Base-by-base conservation (phyloP, 2,113 vertebrate genomes). In the Triplophysa tibetana region DNA sequence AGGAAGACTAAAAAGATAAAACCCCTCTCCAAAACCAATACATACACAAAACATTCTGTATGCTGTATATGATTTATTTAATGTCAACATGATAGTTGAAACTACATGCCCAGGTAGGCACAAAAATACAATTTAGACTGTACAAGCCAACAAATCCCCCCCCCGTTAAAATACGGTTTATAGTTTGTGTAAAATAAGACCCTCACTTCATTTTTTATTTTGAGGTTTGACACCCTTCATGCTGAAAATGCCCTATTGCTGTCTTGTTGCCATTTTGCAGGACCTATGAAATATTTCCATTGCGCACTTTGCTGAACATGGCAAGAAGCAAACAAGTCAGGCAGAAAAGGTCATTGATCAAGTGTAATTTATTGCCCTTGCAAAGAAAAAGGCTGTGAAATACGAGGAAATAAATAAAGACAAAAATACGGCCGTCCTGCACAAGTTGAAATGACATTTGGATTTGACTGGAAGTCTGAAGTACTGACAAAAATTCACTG, bases 291-390 rank as follows among this genome's bases (percentile, higher is more conserved):
- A 85, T 79, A 66, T 81, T 77, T 85, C 82, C 80, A 86, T 87
- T 83, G 84, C 70, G 56, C 78, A 54, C 66, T 84, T 87, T 87
- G 84, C 86, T 82, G 72, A 88, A 88, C 85, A 84, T 83, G 81
- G 85, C 77, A 79, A 78, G 84, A 81, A 61, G 75, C 85, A 87
- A 84, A 76, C 9, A 85, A 76, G 66, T 62, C 33, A 70, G 80
- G 73, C 76, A 85, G 86, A 85, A 90, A 89, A 90, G 50, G 77
- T 89, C 89, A 88, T 87, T 88, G 88, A 88, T 89, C 88, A 84
- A 81, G 81, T 82, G 89, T 83, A 84, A 91, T 90, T 89, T 85
- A 85, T 82, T 80, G 84, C 69, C 64, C n/a, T 41, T 62, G 43
- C 75, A 43, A 33, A 82, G 7, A 64, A 70, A 66, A 64, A 56